Base-by-base conservation (phyloP, 2,888 invertebrate genomes). In the Lycaena phlaeas region DNA sequence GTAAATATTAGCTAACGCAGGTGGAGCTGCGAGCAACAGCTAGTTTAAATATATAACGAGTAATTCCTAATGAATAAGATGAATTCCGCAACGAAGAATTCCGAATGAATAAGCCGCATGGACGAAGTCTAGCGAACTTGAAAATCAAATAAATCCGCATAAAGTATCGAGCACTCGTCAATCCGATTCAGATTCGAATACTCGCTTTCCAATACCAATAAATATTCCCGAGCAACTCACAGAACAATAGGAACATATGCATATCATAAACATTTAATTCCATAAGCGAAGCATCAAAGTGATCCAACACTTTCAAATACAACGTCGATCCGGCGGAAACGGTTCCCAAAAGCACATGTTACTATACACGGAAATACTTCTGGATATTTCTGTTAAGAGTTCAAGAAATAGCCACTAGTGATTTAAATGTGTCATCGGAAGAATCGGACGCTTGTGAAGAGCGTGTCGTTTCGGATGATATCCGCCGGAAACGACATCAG, bases 401-500 rank as follows among this genome's bases (percentile, higher is more conserved):
- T n/a, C n/a, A 41, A 48, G 48, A 44, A 53, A 53, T 53, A 54
- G 52, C 48, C 51, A 49, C 43, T 46, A 51, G 50, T 56, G 58
- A 61, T 55, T 60, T 81, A 76, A 77, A 82, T 70, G 56, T 78
- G 77, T 84, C 82, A 67, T 74, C 79, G 56, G 57, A 53, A 61
- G 63, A 71, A 63, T 74, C 76, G 73, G 74, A 73, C 56, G 53
- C 59, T n/a, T n/a, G n/a, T n/a, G n/a, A n/a, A n/a, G n/a, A n/a
- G 51, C 54, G 54, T 55, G 63, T 66, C 68, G 71, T n/a, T n/a
- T n/a, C 64, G 71, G 59, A 59, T 67, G 67, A 77, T 79, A 77
- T 82, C 82, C 82, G 81, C 56, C 79, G 82, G 82, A 84, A 72
- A 76, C 66, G 68, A 56, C 49, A 59, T 58, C 59, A 64, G 65